Conservation (phyloP, 1,140 invertebrate species). For the Drosophila nebulosa region DNA sequence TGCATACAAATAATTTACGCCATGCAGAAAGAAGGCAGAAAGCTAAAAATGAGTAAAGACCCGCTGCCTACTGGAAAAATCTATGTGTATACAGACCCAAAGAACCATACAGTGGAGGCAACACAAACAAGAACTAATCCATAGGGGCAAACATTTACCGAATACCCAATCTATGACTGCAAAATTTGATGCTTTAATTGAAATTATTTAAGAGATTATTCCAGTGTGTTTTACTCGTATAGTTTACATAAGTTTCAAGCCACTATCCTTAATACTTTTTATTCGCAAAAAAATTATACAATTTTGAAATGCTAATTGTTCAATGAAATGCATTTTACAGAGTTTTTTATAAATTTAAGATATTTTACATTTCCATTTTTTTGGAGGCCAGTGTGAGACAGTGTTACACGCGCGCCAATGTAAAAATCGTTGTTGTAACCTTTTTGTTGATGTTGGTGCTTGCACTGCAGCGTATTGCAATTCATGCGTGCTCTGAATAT, state of each 20-base stretch:
- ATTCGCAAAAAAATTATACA: too few relatives aligned
- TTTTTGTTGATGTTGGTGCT: constrained; percentile 17
- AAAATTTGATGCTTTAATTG: too few relatives aligned
- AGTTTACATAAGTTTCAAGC: too few relatives aligned
- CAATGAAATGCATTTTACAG: too few relatives aligned
- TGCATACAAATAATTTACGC: constrained; percentile 75
- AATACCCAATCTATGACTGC: not conserved
- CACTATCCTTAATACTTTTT: too few relatives aligned
- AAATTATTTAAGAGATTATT: too few relatives aligned
- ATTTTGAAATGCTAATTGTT: too few relatives aligned
- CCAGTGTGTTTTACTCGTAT: too few relatives aligned
- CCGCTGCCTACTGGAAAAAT: constrained; percentile 11
- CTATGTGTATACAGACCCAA: not conserved
- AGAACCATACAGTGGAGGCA: constrained; percentile 27
- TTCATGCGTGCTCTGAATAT: constrained; percentile 51
- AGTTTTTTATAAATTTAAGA: too few relatives aligned
- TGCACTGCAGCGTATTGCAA: constrained; percentile 51
- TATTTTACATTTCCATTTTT: too few relatives aligned
- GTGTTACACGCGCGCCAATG: constrained; percentile 59
- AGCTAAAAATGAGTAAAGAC: constrained; percentile 74
- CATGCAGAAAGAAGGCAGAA: constrained; percentile 57
- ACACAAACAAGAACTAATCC: not conserved
- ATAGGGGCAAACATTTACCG: not conserved
- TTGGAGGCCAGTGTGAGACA: constrained; percentile 20
- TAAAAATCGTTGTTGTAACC: constrained; percentile 35